phyloP scores from a whole-genome alignment of 2,797 vertebrate genomes.

The Myotis vivesi region DNA sequence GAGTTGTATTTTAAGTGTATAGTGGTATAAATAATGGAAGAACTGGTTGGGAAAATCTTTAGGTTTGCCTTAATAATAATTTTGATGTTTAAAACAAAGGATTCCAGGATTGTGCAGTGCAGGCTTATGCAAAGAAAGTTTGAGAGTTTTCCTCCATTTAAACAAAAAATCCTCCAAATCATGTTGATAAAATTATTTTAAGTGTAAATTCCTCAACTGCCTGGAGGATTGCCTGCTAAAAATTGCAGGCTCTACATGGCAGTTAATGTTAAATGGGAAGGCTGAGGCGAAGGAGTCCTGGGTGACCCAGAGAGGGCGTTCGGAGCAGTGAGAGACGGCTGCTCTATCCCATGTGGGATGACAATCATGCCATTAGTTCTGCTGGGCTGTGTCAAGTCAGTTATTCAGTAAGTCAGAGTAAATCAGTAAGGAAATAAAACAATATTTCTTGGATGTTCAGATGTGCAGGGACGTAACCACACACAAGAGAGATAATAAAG shows the following conservation, averaged over 20 bases:
- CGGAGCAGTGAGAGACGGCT: neutral
- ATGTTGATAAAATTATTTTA: neutral
- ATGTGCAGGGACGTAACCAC: neutral
- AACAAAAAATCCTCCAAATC: neutral
- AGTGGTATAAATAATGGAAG: neutral
- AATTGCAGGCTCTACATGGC: fast-evolving
- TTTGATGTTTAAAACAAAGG: neutral
- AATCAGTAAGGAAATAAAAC: neutral
- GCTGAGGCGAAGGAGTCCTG: neutral
- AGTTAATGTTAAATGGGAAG: neutral
- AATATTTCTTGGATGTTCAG: neutral
- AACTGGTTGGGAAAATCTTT: neutral
- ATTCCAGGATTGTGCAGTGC: neutral
- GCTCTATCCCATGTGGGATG: neutral
- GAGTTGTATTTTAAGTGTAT: neutral
- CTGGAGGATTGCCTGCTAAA: neutral
- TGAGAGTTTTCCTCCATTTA: neutral
- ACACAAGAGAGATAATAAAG: neutral
- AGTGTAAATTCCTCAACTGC: neutral
- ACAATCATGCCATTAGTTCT: neutral
- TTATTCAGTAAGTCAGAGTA: too few relatives aligned
- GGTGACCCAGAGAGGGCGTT: neutral
- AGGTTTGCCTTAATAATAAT: neutral
- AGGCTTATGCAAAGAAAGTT: neutral
- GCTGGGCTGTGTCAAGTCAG: neutral